phyloP scores from a whole-genome alignment of 2,797 vertebrate genomes.

The Masticophis lateralis region DNA sequence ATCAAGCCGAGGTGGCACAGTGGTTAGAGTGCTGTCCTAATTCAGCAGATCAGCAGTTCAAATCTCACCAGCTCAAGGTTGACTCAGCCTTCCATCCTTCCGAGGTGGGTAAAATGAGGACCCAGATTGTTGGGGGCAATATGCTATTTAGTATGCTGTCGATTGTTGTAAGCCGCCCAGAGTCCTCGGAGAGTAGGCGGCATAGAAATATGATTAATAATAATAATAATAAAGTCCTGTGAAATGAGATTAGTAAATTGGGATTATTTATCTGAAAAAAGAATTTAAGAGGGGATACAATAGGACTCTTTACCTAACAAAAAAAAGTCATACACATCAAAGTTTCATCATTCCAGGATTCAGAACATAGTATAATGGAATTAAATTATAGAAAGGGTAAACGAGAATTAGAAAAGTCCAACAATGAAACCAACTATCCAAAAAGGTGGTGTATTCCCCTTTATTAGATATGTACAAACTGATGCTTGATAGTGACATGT shows the following conservation, averaged over 20 bases:
- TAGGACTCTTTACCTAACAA: neutral
- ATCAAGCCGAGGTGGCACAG: neutral
- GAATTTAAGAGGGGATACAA: neutral
- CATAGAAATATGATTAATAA: too few relatives aligned
- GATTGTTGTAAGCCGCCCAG: too few relatives aligned
- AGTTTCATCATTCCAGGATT: neutral
- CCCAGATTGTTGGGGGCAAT: too few relatives aligned
- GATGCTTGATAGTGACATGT: neutral
- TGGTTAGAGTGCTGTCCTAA: too few relatives aligned
- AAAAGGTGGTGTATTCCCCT: neutral
- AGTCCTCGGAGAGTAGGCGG: too few relatives aligned
- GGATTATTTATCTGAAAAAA: neutral
- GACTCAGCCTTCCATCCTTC: too few relatives aligned
- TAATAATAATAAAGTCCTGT: neutral
- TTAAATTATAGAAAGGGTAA: neutral
- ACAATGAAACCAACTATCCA: neutral
- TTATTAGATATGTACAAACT: neutral
- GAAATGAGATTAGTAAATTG: neutral
- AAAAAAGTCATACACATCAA: neutral
- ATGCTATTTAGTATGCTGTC: too few relatives aligned
- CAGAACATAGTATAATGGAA: neutral
- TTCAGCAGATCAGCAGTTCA: too few relatives aligned
- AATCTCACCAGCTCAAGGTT: too few relatives aligned
- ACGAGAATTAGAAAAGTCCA: neutral
- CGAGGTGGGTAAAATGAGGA: too few relatives aligned